A percentile compares a stretch with the other conserved stretches of the same genome.
Evolutionary conservation across 2,797 vertebrate genomes (phyloP).

Genomic region (Gambusia yucatana): DNA sequence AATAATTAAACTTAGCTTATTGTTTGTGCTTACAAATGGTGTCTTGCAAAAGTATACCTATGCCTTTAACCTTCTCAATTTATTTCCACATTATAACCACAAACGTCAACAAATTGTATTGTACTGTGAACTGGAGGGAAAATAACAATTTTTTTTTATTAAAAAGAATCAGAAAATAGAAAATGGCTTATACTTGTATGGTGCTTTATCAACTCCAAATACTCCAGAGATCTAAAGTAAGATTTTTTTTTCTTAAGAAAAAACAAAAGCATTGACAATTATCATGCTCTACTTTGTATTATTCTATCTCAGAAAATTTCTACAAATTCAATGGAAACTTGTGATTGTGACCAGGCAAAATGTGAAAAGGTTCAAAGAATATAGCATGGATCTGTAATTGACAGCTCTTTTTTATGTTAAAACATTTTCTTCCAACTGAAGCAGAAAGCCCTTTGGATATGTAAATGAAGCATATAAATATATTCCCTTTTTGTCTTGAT

Average conservation of each 20-base stretch:
- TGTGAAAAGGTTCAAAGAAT: not conserved
- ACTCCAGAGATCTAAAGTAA: not conserved
- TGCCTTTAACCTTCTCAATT: not conserved
- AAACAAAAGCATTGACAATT: not conserved
- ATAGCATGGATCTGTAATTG: not conserved
- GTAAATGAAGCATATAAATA: not conserved
- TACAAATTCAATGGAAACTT: not conserved
- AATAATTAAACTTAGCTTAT: conserved; percentile 1
- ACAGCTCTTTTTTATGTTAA: not conserved
- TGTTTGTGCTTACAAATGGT: not conserved
- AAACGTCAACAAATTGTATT: not conserved
- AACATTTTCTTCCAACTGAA: not conserved
- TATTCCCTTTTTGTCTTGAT: not conserved
- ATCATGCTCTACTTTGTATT: not conserved
- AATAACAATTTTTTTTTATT: not conserved
- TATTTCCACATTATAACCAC: not conserved
- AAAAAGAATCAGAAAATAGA: not conserved
- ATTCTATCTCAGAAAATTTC: not conserved
- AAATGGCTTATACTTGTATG: not conserved
- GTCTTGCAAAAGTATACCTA: not conserved
- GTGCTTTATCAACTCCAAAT: not conserved
- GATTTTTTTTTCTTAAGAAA: too few relatives aligned
- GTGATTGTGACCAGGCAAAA: not conserved
- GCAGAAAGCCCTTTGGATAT: not conserved
- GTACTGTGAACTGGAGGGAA: too few relatives aligned